Percentiles rank a stretch among this genome's conserved stretches.
Conservation (phyloP, 1,140 invertebrate genomes). For the Meloidogyne chitwoodi region DNA sequence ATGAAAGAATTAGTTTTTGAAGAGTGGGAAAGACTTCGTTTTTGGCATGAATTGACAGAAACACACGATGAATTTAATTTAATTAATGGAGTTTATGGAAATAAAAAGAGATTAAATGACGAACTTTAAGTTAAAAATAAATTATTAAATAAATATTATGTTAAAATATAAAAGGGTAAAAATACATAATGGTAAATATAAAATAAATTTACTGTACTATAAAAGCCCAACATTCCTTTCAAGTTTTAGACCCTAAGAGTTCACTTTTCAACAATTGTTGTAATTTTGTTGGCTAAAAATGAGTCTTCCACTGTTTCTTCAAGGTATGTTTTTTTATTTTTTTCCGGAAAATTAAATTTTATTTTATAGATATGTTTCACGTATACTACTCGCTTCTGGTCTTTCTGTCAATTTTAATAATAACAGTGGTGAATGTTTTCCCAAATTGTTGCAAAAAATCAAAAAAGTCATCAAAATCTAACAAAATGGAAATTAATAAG, state of each 20-base stretch:
- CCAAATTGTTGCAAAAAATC: background rate
- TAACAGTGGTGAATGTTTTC: background rate
- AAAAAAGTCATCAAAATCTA: background rate
- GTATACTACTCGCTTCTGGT: background rate
- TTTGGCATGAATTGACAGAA: slow-evolving; percentile 21
- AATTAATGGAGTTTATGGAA: slow-evolving; percentile 11
- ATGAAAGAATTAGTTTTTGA: background rate
- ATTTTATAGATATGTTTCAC: background rate
- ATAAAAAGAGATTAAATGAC: background rate
- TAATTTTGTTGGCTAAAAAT: no score
- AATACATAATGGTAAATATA: no score
- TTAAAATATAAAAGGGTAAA: no score
- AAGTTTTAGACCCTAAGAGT: no score
- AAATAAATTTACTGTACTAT: no score
- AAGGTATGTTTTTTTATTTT: background rate
- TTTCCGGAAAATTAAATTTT: background rate
- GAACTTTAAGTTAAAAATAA: slow-evolving; percentile 8
- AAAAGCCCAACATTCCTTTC: no score
- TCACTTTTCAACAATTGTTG: no score
- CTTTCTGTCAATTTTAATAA: background rate
- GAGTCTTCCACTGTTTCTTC: background rate
- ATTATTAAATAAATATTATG: no score
- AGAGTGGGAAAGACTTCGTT: slow-evolving; percentile 11
- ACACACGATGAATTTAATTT: slow-evolving; percentile 16
- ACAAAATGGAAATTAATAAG: background rate